phyloP scores from a whole-genome alignment of 2,113 vertebrate species.

The Hippocampus zosterae region DNA sequence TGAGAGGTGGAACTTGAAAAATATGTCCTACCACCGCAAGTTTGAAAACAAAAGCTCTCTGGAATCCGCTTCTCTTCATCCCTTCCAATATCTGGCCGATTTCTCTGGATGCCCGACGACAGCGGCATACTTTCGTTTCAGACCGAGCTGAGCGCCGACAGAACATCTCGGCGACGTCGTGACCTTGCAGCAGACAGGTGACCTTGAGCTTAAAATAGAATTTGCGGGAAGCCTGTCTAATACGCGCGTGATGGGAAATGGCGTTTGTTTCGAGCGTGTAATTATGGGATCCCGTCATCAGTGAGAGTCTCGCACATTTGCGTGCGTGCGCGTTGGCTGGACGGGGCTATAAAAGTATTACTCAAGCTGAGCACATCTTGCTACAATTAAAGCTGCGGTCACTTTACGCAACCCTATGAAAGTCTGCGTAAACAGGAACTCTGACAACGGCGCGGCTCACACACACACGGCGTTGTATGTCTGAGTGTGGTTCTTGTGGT shows the following conservation, averaged over 20 bases:
- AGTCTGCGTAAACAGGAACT: conserved; percentile 67
- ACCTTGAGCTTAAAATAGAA: conserved; percentile 29
- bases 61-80: conserved; percentile 43
- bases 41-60: conserved; percentile 64
- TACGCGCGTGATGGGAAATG: conserved; percentile 59
- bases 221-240: conserved; percentile 41
- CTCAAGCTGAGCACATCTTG: conserved; percentile 65
- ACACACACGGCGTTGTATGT: conserved; percentile 23
- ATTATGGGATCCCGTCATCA: conserved; percentile 56
- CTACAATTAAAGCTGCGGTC: conserved; percentile 66
- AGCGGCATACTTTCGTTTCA: conserved; percentile 19
- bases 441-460: conserved; percentile 42
- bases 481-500: conserved; percentile 47
- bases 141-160: conserved; percentile 19
- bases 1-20: conserved; percentile 44
- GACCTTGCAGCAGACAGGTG: conserved; percentile 19
- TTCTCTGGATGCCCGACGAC: conserved; percentile 44
- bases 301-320: conserved; percentile 43
- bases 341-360: conserved; percentile 56
- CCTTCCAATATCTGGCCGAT: conserved; percentile 29
- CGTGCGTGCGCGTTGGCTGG: conserved; percentile 39
- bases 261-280: conserved; percentile 33
- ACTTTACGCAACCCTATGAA: conserved; percentile 65
- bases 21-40: conserved; percentile 57
- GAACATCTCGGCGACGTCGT: background rate